Conservation (phyloP, 2,888 invertebrate species). For the Elgonia sp. region DNA sequence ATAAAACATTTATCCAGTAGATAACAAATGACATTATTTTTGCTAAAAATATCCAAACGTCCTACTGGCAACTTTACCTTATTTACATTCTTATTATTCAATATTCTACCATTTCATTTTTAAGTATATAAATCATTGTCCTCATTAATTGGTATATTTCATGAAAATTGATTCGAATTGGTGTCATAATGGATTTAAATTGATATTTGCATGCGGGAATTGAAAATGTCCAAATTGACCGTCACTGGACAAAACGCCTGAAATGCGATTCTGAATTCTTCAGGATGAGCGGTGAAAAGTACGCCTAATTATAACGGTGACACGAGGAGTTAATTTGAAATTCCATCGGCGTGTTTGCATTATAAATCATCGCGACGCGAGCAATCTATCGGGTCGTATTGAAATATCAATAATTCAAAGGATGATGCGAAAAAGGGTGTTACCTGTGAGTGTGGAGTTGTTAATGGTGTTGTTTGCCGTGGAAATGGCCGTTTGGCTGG, state of each 20-base stretch:
- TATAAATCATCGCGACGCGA: slow-evolving; percentile 60
- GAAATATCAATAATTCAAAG: slow-evolving; percentile 70
- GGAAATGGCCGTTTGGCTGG: slow-evolving; percentile 86
- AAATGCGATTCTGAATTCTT: slow-evolving; percentile 32
- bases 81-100: no score
- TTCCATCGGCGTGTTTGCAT: slow-evolving; percentile 68
- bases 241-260: slow-evolving; percentile 3
- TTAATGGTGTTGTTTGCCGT: slow-evolving; percentile 86
- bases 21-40: no score
- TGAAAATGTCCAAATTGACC: not conserved
- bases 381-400: slow-evolving; percentile 58
- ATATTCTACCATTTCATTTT: no score
- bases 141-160: no score
- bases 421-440: slow-evolving; percentile 81
- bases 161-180: not conserved
- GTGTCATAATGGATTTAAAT: not conserved
- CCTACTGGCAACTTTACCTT: no score
- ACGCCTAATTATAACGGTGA: slow-evolving; percentile 49
- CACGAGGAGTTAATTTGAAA: slow-evolving; percentile 59
- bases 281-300: slow-evolving; percentile 20
- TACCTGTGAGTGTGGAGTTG: slow-evolving; percentile 87
- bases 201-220: not conserved
- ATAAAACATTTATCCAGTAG: no score
- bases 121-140: no score
- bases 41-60: no score